Evolutionary conservation across 30 jellyfish, hydroid and myxozoan genomes (phyloP), one percentile per base, ranked within the genome.

Genomic region (Nemopilema nomurai): DNA sequence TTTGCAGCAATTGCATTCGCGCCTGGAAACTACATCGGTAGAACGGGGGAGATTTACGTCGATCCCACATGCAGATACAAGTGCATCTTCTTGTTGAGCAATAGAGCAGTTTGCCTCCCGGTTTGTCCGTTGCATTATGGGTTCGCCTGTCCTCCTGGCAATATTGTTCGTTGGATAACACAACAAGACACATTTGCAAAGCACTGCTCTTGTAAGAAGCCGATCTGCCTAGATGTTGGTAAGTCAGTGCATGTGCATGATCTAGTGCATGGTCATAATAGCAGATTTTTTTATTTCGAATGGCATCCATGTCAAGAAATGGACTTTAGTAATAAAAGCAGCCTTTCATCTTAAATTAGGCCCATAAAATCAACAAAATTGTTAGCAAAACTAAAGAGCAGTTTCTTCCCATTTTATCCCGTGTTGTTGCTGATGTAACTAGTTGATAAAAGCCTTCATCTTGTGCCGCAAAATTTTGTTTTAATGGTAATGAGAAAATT

Each of bases 91-190:
- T 53, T 87, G 87, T 71, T 72, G 72, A 63, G 79, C n/a, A 80
- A 80, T 28, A 83, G 96, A 41, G 89, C 89, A 4, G 21, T 87
- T 8, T 87, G 96, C 49, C 78, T 87, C 32, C 90, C 96, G 4
- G 87, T 87, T 4, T 87, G 96, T 62, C 96, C 96, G 0, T 21
- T 87, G n/a, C 74, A 69, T 28, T 87, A 87, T 72, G 96, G 96
- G 1, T 62, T 87, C 65, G 90, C 81, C n/a, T 87, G 96, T 28
- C 86, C 96, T 0, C 57, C 64, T n/a, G 90, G 90, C 24, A 80
- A 90, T 57, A 82, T 87, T 19, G 76, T 79, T 29, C 83, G 96
- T 16, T 80, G 83, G 86, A 62, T 41, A 24, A 87, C n/a, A 68
- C 74, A 30, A 31, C 87, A 67, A 7, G 93, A 73, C 18, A 30